Evolutionary conservation across 2,797 vertebrate species (phyloP).

Genomic region (Phrynocephalus forsythii): DNA sequence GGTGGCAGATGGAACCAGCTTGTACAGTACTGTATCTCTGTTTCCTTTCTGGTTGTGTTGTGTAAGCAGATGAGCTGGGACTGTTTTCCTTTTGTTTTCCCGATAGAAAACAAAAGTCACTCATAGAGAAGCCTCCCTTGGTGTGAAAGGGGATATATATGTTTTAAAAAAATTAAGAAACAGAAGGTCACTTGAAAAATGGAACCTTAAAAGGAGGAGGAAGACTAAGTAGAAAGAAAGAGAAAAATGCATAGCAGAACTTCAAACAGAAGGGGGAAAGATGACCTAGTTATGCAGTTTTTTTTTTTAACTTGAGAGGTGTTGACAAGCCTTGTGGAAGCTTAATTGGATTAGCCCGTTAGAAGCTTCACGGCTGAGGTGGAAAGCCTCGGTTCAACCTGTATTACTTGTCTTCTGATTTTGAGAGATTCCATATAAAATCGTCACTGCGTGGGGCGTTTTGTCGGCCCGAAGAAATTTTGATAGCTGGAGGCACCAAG

Average conservation of each 20-base stretch:
- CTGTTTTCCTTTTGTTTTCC: no score
- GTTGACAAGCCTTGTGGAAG: background rate
- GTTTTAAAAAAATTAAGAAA: no score
- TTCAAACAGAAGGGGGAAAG: background rate
- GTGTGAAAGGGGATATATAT: no score
- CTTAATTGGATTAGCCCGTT: constrained; percentile 9
- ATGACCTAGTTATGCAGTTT: background rate
- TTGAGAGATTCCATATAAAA: background rate
- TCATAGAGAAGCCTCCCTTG: no score
- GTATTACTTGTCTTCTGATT: background rate
- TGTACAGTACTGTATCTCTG: no score
- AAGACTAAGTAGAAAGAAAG: background rate
- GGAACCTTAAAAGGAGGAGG: background rate
- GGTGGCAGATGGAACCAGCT: no score
- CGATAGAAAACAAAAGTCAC: no score
- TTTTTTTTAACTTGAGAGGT: background rate
- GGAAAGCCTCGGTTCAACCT: background rate
- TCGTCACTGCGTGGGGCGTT: background rate
- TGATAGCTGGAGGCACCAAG: background rate
- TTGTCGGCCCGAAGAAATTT: no score
- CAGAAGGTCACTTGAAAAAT: background rate
- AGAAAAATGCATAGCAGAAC: background rate
- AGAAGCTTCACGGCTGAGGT: background rate
- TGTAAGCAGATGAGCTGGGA: no score
- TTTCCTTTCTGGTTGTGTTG: no score